These are phyloP conservation scores for Indicator maculatus DNA, from an alignment of 2,113 vertebrate genomes.

Conservation along the genomic window DNA sequence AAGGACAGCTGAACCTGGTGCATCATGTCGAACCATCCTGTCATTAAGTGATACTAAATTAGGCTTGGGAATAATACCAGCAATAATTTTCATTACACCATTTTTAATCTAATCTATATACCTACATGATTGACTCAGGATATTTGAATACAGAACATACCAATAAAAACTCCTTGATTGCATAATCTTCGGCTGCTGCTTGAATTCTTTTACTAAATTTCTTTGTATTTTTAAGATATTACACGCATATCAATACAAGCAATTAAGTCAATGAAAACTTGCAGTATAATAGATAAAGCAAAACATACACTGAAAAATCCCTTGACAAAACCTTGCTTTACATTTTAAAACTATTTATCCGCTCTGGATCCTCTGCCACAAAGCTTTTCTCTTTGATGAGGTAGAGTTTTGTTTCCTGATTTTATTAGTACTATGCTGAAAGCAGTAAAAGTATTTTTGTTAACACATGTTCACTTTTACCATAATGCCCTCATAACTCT, in stretches of 20 bases:
- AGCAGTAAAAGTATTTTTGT: neutral
- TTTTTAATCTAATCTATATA: neutral
- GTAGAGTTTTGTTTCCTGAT: neutral
- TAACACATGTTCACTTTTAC: neutral
- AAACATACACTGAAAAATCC: neutral
- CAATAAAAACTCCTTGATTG: neutral
- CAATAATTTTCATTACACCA: neutral
- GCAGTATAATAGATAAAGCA: neutral
- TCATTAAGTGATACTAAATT: neutral
- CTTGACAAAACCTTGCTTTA: neutral
- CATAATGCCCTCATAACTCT: neutral
- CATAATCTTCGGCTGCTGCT: neutral
- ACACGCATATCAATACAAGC: neutral
- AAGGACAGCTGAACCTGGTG: neutral
- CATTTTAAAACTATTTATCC: neutral
- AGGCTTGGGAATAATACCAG: neutral
- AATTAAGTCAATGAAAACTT: neutral
- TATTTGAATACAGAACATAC: neutral
- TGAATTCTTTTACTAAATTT: constrained; percentile 27
- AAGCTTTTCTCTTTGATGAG: neutral
- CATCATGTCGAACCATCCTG: neutral
- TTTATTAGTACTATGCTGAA: neutral
- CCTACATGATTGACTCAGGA: neutral
- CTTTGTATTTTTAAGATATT: neutral
- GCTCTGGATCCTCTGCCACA: neutral